Base-by-base conservation (phyloP, 2,797 vertebrate genomes). In the Pteropus rufus region DNA sequence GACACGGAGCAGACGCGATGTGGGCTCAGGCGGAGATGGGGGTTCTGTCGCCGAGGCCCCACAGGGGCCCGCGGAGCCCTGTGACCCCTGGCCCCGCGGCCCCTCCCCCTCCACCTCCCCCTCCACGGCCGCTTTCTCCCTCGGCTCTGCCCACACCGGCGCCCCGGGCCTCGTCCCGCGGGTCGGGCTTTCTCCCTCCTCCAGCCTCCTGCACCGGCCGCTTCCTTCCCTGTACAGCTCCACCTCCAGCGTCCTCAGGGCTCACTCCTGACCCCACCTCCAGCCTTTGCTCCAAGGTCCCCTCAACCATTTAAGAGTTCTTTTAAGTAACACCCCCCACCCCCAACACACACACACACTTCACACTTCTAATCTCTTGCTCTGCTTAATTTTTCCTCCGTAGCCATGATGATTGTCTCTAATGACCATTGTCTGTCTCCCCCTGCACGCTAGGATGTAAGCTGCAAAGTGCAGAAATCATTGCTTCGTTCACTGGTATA, bases 21-120 rank as follows among this genome's bases (percentile, higher is more conserved):
- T 46, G 56, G 12, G 7, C 18, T 21, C 44, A 31, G 24, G 54
- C 23, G 4, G 29, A 39, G 44, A 11, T 1, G 19, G 44, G 54
- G 69, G 14, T 34, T 7, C 10, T 0, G 7, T 3, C 0, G 0
- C n/a, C 4, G 34, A 21, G 46, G 23, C 81, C 31, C 31, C 26
- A 7, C 2, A 2, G 2, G 7, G 41, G 46, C 9, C 10, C 12
- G 4, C 9, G 24, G 24, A 39, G 2, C 9, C 9, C 31, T 31
- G 5, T 0, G 1, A 18, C 3, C 3, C 26, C 72, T 23, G 62
- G 29, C 39, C 77, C n/a, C 41, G 41, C 5, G 44, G 44, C 44
- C 7, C 39, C 39, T 41, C 7, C 39, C 39, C 7, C 39, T 41
- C 39, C 39, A 7, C 39, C 41, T 44, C 41, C 7, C 1, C 1